phyloP scores from a whole-genome alignment of 53 echinoderm and acorn worm genomes.

The Paracentrotus lividus region DNA sequence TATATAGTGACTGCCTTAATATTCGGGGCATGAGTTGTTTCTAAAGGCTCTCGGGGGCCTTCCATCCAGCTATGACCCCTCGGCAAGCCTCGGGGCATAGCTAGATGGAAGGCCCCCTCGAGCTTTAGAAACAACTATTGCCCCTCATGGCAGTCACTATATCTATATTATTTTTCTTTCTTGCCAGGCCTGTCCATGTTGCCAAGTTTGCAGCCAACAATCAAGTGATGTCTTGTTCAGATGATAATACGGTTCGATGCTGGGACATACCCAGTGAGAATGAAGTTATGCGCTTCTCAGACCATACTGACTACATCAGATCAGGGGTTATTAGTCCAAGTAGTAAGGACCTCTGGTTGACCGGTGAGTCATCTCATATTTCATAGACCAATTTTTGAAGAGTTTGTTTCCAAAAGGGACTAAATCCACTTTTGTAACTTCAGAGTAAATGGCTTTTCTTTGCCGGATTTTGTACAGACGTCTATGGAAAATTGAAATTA shows the following conservation, averaged over 20 bases:
- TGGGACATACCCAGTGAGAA: conserved; percentile 95
- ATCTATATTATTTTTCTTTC: too few relatives aligned
- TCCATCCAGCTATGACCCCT: too few relatives aligned
- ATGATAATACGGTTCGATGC: conserved; percentile 89
- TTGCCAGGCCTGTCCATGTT: conserved; percentile 89
- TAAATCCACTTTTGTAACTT: too few relatives aligned
- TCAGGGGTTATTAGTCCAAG: conserved; percentile 84
- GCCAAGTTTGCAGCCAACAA: conserved; percentile 90
- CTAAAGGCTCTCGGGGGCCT: too few relatives aligned
- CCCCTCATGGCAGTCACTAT: too few relatives aligned
- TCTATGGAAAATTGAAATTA: too few relatives aligned
- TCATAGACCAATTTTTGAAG: not conserved
- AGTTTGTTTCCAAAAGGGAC: not conserved
- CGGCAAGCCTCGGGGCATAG: too few relatives aligned
- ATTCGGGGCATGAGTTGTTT: too few relatives aligned
- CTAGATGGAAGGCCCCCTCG: too few relatives aligned
- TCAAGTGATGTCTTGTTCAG: conserved; percentile 89
- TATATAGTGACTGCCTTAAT: too few relatives aligned
- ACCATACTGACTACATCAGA: conserved; percentile 87
- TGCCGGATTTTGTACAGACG: too few relatives aligned
- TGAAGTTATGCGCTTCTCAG: conserved; percentile 79
- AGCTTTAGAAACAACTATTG: too few relatives aligned
- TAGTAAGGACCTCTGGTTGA: conserved; percentile 92
- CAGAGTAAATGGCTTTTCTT: not conserved
- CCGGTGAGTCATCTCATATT: conserved; percentile 68